phyloP scores from a whole-genome alignment of 2,113 vertebrate species.

The Alethe diademata region DNA sequence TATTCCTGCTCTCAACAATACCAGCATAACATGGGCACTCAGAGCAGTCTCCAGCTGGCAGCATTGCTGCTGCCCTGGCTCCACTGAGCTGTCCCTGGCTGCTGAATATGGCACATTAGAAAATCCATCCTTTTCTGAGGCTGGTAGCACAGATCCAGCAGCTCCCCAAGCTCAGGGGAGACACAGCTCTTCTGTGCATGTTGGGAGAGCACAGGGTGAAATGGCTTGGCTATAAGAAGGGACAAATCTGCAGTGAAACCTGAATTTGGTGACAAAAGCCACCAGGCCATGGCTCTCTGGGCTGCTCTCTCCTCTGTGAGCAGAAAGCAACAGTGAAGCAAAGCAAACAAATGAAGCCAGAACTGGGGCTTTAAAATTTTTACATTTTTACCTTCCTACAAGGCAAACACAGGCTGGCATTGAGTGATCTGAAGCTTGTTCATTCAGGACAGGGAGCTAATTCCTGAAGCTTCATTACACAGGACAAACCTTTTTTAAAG shows the following conservation, averaged over 20 bases:
- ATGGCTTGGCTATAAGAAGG: neutral
- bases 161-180: rapidly evolving
- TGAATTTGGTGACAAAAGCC: neutral
- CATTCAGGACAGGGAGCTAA: neutral
- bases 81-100: rapidly evolving
- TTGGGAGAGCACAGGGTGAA: neutral
- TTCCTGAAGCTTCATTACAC: neutral
- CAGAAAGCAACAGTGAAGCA: neutral
- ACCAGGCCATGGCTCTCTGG: neutral
- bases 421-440: neutral
- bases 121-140: neutral
- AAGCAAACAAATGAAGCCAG: neutral
- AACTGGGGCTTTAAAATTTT: neutral
- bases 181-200: neutral
- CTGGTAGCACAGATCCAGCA: neutral
- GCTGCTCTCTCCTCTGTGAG: rapidly evolving
- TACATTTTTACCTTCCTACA: neutral
- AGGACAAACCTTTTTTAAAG: neutral
- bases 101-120: rapidly evolving
- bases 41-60: neutral
- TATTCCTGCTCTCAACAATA: neutral
- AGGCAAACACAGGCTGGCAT: neutral
- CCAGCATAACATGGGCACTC: neutral
- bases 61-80: neutral
- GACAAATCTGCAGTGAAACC: neutral